Base-by-base conservation (phyloP, 2,113 vertebrate genomes). In the Gymnorhina tibicen region DNA sequence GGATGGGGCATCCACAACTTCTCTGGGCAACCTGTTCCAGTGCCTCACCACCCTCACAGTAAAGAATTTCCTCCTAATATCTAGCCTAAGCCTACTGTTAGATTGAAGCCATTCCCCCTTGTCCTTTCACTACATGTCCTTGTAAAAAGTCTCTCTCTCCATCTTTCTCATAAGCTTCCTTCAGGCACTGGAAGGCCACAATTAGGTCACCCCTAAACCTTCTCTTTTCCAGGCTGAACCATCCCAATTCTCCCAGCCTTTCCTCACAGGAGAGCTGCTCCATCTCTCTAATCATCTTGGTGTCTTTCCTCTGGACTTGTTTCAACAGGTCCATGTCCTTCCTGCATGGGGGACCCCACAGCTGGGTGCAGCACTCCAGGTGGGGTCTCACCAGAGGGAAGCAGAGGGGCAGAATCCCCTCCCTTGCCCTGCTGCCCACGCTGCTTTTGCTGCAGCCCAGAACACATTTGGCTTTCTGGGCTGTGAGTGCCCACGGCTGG, bases 341-440 rank as follows among this genome's bases (percentile, higher is more conserved):
- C 14, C 42, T 42, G 35, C 18, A 6, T 17, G 35, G 24, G 3
- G 28, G 5, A 6, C 5, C 26, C 41, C 26, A 49, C 11, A 49
- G n/a, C 35, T 56, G 0, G n/a, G 0, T 22, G 26, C 41, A 63
- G 49, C 9, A 1, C 8, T 46, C 2, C 53, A 77, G 35, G 22
- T n/a, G 16, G 23, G 4, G 3, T 53, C 15, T 16, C 41, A 47
- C 8, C 47, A 70, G 39, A 39, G 27, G 0, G 1, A 21, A 60
- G 84, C 4, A 59, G 16, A 44, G 44, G 19, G 0, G 15, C 28
- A 47, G n/a, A 63, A 70, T 79, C 24, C 20, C 13, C 10, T 79
- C 41, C n/a, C 39, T 70, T 0, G 0, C 39, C 28, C 47, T 79
- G 39, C 47, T 63, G 55, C 2, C 12, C 46, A 60, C 5, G 0